These are phyloP conservation scores for Dicyrtomina minuta DNA, from an alignment of 2,888 invertebrate species.

Conservation along the genomic window DNA sequence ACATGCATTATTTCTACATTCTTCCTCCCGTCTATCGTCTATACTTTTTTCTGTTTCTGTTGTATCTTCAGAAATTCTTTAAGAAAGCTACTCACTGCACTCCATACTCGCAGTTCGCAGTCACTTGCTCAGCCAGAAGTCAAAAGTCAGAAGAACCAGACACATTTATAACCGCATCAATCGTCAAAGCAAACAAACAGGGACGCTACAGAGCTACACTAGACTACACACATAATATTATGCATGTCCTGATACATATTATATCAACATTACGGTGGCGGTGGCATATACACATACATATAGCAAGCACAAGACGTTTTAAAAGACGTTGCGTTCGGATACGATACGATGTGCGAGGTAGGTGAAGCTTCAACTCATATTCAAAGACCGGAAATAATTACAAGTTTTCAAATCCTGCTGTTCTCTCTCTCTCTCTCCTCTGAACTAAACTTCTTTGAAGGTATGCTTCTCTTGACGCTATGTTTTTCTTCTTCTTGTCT, in stretches of 20 bases:
- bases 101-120: too few species aligned
- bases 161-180: too few species aligned
- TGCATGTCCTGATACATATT: too few species aligned
- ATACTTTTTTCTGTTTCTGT: too few species aligned
- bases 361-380: constrained; percentile 33
- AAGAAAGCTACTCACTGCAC: too few species aligned
- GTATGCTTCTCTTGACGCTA: not conserved
- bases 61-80: too few species aligned
- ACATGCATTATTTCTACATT: too few species aligned
- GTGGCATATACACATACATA: not conserved
- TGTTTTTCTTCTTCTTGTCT: not conserved
- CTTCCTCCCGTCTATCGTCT: too few species aligned
- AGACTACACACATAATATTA: not conserved
- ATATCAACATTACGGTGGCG: too few species aligned
- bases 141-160: too few species aligned
- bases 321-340: not conserved
- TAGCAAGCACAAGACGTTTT: not conserved
- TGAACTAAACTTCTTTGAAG: not conserved
- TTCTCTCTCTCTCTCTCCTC: constrained; percentile 14
- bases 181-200: too few species aligned
- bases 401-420: constrained; percentile 31
- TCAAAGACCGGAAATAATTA: constrained; percentile 47
- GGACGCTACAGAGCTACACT: not conserved
- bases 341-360: constrained; percentile 23
- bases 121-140: too few species aligned